Evolutionary conservation across 2,113 vertebrate genomes (phyloP).

Genomic region (Campylomormyrus tamandua): DNA sequence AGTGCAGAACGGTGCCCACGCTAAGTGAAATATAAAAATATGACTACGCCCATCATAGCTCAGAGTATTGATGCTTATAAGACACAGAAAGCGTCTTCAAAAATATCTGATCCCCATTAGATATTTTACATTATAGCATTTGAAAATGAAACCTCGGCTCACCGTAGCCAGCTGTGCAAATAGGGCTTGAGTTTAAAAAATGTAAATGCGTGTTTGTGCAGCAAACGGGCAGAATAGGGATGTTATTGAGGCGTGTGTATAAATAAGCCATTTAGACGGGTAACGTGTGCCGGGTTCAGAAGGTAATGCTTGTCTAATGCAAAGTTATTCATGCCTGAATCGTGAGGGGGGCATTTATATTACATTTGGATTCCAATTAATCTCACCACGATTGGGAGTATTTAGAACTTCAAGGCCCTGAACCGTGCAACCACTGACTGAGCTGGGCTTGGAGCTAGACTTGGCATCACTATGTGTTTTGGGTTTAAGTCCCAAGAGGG

Average conservation of each 20-base stretch:
- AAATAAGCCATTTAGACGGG: background rate
- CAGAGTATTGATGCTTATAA: background rate
- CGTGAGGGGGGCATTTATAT: background rate
- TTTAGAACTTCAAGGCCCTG: background rate
- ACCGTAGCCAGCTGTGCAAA: background rate
- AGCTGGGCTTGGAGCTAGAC: too few species aligned
- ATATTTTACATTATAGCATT: background rate
- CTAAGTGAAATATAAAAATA: background rate
- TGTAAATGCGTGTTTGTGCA: background rate
- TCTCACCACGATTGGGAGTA: background rate
- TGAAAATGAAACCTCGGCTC: background rate
- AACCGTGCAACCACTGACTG: background rate
- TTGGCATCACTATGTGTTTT: background rate
- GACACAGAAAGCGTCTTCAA: background rate
- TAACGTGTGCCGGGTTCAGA: background rate
- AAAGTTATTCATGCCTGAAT: background rate
- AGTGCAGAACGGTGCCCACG: background rate
- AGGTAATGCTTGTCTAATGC: background rate
- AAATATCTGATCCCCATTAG: background rate
- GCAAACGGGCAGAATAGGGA: background rate
- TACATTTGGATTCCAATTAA: background rate
- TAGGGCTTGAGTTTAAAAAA: background rate
- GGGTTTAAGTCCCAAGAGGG: background rate
- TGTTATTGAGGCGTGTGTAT: background rate
- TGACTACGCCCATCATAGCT: background rate